Evolutionary conservation across 1,140 invertebrate species (phyloP).

Genomic region (Panonychus citri): DNA sequence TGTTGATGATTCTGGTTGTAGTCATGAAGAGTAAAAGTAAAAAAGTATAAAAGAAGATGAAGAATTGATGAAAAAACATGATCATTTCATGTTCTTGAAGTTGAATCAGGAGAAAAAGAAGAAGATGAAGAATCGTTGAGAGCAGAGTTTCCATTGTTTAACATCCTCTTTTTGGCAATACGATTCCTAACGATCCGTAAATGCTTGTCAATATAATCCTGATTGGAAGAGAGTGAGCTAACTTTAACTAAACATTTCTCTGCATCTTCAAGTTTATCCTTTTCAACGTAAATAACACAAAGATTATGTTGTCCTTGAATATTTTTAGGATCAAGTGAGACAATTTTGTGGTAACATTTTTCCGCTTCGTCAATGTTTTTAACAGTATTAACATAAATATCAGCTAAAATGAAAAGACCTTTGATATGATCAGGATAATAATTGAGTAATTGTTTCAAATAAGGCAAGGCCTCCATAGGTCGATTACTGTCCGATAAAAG

Average conservation of each 20-base stretch:
- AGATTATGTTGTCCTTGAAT: constrained; percentile 85
- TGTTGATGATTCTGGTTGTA: no score
- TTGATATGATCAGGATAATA: constrained; percentile 84
- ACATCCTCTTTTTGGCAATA: constrained; percentile 14
- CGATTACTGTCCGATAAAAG: constrained; percentile 62
- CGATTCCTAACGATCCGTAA: constrained; percentile 55
- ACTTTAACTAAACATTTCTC: constrained; percentile 58
- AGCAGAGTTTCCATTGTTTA: neutral
- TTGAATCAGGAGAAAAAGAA: no score
- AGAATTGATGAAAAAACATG: no score
- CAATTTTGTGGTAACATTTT: constrained; percentile 67
- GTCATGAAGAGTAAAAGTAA: no score
- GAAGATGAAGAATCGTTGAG: no score
- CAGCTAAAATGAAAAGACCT: constrained; percentile 73
- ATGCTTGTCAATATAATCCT: constrained; percentile 72
- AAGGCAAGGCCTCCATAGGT: constrained; percentile 72
- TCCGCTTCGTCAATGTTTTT: constrained; percentile 80
- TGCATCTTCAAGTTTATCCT: constrained; percentile 52
- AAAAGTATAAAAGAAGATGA: no score
- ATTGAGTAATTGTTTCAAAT: constrained; percentile 67
- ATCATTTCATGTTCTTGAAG: no score
- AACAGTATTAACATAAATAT: constrained; percentile 87
- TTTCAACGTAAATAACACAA: constrained; percentile 81
- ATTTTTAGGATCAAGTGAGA: constrained; percentile 65
- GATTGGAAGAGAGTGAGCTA: constrained; percentile 45